phyloP scores from a whole-genome alignment of 2,113 vertebrate species.

The Etheostoma cragini region DNA sequence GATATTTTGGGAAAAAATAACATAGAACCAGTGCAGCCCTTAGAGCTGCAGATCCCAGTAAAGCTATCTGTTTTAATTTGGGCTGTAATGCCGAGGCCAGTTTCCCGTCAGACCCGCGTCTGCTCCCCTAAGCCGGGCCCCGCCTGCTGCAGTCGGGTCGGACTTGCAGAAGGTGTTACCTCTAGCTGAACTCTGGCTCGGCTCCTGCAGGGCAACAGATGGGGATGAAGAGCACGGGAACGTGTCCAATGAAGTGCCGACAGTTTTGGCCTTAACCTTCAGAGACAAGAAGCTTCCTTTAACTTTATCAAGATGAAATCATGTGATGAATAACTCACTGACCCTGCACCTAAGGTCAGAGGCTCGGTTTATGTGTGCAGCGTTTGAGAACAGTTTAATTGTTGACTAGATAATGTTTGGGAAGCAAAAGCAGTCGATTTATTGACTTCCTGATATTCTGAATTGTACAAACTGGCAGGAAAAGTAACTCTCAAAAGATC shows the following conservation, averaged over 20 bases:
- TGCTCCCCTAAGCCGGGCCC: not conserved
- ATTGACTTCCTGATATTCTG: not conserved
- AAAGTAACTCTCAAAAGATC: too few species aligned
- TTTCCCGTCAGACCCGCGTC: not conserved
- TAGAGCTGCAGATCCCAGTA: too few species aligned
- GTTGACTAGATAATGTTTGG: not conserved
- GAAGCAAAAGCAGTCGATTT: not conserved
- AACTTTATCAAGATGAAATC: not conserved
- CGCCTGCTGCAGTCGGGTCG: slow-evolving; percentile 17
- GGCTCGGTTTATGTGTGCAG: not conserved
- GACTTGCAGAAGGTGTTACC: slow-evolving; percentile 6
- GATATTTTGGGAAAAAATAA: not conserved
- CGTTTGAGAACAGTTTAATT: not conserved
- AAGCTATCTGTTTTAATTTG: not conserved
- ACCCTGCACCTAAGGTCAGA: not conserved
- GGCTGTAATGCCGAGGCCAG: not conserved
- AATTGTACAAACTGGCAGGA: not conserved
- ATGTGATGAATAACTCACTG: too few species aligned
- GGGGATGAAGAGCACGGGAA: slow-evolving; percentile 8
- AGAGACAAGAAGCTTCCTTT: not conserved
- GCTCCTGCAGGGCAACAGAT: slow-evolving; percentile 34
- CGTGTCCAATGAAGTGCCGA: not conserved
- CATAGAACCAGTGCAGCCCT: not conserved
- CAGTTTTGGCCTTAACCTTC: not conserved
- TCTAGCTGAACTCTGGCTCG: slow-evolving; percentile 25